Conservation (phyloP, 2,113 vertebrate species). For the Cololabis saira region DNA sequence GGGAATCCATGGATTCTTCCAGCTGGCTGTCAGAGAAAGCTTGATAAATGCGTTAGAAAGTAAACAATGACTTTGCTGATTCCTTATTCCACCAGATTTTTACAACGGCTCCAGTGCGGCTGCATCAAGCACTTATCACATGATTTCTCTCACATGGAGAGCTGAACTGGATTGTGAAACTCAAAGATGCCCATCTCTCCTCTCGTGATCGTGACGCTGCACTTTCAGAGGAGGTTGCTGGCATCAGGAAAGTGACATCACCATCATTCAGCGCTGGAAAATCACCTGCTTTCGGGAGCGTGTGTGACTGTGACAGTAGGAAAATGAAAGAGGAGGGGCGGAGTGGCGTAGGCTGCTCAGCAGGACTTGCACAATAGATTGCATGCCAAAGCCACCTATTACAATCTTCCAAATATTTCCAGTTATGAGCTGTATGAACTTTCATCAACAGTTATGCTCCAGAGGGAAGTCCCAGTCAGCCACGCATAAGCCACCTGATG, state of each 20-base stretch:
- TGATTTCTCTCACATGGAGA: constrained; percentile 8
- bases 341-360: constrained; percentile 9
- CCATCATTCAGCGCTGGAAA: constrained; percentile 31
- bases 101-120: neutral
- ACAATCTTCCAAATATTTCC: constrained; percentile 9
- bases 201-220: constrained; percentile 65
- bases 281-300: constrained; percentile 30
- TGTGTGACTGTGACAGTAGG: constrained; percentile 38
- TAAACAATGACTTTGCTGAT: too few relatives aligned
- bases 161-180: constrained; percentile 35
- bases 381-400: constrained; percentile 9
- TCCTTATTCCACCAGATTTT: too few relatives aligned
- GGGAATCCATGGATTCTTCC: too few relatives aligned
- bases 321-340: constrained; percentile 20
- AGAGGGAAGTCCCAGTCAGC: neutral
- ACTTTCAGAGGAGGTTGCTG: constrained; percentile 56
- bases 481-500: neutral
- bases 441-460: neutral
- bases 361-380: constrained; percentile 43
- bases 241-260: constrained; percentile 64
- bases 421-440: constrained; percentile 16
- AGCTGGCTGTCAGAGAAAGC: too few relatives aligned
- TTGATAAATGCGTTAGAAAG: too few relatives aligned
- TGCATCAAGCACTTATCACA: constrained; percentile 13
- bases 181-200: constrained; percentile 14